phyloP scores from a whole-genome alignment of 2,797 vertebrate genomes.

The Thalassophryne amazonica region DNA sequence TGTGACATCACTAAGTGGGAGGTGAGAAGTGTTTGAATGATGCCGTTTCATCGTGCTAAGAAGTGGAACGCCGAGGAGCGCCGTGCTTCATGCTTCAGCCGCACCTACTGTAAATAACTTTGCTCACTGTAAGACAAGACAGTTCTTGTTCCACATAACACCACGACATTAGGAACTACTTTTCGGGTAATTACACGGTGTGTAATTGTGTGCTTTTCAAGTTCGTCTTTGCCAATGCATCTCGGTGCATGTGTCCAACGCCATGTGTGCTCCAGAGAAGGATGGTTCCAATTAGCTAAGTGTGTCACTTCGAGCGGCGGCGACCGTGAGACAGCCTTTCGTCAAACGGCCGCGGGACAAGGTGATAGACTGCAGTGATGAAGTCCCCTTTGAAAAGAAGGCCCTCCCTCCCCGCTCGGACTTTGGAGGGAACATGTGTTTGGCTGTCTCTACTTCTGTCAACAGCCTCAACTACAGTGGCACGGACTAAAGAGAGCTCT shows the following conservation, averaged over 20 bases:
- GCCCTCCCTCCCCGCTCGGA: conserved; percentile 51
- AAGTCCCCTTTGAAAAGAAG: conserved; percentile 55
- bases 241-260: conserved; percentile 1
- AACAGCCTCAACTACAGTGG: conserved; percentile 68
- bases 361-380: conserved; percentile 42
- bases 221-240: not conserved
- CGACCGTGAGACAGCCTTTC: conserved; percentile 42
- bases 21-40: too few species aligned
- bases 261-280: conserved; percentile 14
- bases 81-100: too few species aligned
- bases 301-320: conserved; percentile 61
- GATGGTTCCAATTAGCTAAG: conserved; percentile 43
- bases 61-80: too few species aligned
- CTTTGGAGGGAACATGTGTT: conserved; percentile 66
- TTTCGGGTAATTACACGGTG: too few species aligned
- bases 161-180: too few species aligned
- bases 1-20: too few species aligned
- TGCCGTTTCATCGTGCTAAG: too few species aligned
- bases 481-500: conserved; percentile 50
- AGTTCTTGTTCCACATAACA: too few species aligned
- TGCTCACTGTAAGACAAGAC: too few species aligned
- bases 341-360: conserved; percentile 53
- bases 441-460: conserved; percentile 69
- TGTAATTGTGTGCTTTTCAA: too few species aligned
- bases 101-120: too few species aligned